Percentiles rank a stretch among this genome's conserved stretches.
Conservation (phyloP, 1,140 invertebrate species). For the Ladona fulva region DNA sequence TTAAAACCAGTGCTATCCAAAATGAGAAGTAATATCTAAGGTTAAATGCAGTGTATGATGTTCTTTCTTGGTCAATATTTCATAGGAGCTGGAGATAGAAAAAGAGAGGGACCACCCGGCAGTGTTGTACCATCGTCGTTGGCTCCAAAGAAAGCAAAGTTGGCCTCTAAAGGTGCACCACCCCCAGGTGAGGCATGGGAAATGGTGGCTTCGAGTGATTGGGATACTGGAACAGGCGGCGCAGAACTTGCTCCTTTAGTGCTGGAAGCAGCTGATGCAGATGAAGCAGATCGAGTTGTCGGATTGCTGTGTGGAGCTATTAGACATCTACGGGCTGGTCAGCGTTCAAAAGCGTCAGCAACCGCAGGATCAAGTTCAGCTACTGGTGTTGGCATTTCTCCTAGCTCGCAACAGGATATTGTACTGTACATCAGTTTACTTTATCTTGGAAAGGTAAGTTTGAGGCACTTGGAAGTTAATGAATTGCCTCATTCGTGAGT, state of each 20-base stretch:
- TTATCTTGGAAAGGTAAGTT: slow-evolving; percentile 43
- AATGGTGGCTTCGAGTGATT: background rate
- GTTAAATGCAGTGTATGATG: too few relatives aligned
- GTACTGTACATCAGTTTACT: slow-evolving; percentile 66
- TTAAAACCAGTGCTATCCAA: slow-evolving; percentile 24
- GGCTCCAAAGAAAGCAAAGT: slow-evolving; percentile 35
- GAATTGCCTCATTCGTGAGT: too few relatives aligned
- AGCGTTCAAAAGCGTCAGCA: background rate
- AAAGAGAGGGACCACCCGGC: slow-evolving; percentile 23
- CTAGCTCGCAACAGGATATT: slow-evolving; percentile 69
- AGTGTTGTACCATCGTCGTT: slow-evolving; percentile 49
- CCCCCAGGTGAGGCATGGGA: background rate
- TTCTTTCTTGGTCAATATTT: too few relatives aligned
- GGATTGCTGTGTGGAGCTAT: slow-evolving; percentile 49
- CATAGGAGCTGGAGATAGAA: background rate
- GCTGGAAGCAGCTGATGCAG: slow-evolving; percentile 45
- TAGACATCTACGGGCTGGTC: slow-evolving; percentile 45
- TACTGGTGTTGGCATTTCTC: slow-evolving; percentile 26
- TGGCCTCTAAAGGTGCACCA: background rate
- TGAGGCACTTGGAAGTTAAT: background rate
- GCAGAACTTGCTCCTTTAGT: slow-evolving; percentile 28
- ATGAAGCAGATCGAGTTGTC: slow-evolving; percentile 50
- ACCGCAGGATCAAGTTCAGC: background rate
- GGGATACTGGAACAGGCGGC: background rate
- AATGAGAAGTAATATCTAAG: slow-evolving; percentile 31